phyloP scores from a whole-genome alignment of 2,888 invertebrate genomes.

The Parapristionchus giblindavisi region DNA sequence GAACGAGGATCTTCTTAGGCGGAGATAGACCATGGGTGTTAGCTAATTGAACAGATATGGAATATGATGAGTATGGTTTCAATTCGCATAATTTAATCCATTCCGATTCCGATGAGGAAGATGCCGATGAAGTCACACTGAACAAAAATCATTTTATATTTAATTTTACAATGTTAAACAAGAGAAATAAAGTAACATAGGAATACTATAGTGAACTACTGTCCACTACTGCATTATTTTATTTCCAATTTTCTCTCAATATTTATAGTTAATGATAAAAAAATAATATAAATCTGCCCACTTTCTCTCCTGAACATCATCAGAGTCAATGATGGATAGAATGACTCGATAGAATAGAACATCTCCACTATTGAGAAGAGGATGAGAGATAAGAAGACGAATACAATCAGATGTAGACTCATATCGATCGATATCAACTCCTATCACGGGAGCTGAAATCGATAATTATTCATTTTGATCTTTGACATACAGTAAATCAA shows the following conservation, averaged over 20 bases:
- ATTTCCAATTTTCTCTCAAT: no score
- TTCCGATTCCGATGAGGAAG: not conserved
- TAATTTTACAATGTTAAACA: no score
- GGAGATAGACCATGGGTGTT: conserved; percentile 65
- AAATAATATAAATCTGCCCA: not conserved
- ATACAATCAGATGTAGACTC: no score
- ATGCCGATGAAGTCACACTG: conserved; percentile 17
- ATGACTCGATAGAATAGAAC: conserved; percentile 19
- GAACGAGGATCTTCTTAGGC: conserved; percentile 50
- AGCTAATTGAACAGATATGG: conserved; percentile 57
- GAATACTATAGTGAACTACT: no score
- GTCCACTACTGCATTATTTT: no score
- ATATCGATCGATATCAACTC: no score
- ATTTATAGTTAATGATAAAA: not conserved
- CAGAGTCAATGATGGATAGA: not conserved
- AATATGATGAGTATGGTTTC: conserved; percentile 50
- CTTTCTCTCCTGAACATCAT: not conserved
- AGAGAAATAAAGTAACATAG: no score
- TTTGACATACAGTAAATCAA: no score
- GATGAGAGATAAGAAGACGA: no score
- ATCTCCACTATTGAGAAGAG: not conserved
- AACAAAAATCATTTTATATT: not conserved
- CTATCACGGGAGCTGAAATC: no score
- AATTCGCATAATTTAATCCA: conserved; percentile 54
- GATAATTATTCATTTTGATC: no score